Conservation (phyloP, 2,113 vertebrate species). For the Porphyrio hochstetteri region DNA sequence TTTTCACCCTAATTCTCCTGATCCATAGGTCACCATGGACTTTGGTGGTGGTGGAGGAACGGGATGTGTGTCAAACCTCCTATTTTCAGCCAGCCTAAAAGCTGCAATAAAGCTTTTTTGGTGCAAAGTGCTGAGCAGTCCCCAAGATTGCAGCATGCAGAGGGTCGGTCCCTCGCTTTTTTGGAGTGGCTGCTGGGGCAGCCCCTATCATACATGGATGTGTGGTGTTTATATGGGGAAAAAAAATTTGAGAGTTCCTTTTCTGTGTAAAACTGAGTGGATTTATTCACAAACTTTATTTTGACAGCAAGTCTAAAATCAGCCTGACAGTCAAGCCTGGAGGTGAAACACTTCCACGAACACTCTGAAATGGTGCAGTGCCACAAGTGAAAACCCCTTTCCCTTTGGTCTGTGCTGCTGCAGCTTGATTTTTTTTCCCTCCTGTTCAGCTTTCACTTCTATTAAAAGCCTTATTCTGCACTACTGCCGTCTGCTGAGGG, state of each 20-base stretch:
- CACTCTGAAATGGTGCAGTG: not conserved
- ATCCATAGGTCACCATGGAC: not conserved
- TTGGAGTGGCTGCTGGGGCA: not conserved
- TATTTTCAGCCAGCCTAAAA: not conserved
- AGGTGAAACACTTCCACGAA: not conserved
- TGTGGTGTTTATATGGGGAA: not conserved
- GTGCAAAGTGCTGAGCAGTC: not conserved
- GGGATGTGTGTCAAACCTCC: not conserved
- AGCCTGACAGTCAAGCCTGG: not conserved
- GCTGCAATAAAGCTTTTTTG: not conserved
- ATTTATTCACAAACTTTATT: not conserved
- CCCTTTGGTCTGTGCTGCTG: not conserved
- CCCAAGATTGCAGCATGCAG: not conserved
- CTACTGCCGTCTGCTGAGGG: accelerated
- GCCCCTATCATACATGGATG: accelerated
- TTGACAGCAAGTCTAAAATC: not conserved
- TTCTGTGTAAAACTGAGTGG: not conserved
- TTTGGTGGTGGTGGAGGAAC: not conserved
- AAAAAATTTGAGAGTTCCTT: not conserved
- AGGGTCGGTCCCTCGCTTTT: not conserved
- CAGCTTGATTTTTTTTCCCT: accelerated
- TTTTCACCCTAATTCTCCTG: not conserved
- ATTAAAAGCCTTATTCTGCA: not conserved
- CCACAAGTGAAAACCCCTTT: not conserved
- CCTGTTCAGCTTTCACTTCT: not conserved